Base-by-base conservation (phyloP, 2,888 invertebrate species). In the Lutraria lutraria region DNA sequence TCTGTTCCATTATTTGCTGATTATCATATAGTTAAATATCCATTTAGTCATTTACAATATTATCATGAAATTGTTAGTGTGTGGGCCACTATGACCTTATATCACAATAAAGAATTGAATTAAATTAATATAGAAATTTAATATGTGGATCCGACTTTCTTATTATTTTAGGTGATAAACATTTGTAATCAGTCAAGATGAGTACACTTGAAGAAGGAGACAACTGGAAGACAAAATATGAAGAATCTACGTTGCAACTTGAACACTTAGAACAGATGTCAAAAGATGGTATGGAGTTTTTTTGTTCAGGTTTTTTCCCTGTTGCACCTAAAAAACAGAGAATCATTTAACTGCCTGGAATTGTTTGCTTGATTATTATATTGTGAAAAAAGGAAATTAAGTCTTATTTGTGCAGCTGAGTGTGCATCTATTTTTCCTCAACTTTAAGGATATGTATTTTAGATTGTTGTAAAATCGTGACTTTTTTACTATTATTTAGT, bases 281-380 rank as follows among this genome's bases (percentile, higher is more conserved):
- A 3, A 89, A 89, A 82, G 89, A 87, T 89, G 89, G 89, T 89
- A 85, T 34, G 76, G n/a, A 63, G 10, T 6, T 63, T 60, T 60
- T 54, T 16, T 31, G 16, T 85, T n/a, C 16, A 19, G 10, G 34
- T 53, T 21, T 52, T 52, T 81, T 13, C 10, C 4, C 16, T 25
- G 15, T 16, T 80, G 8, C 16, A 43, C 21, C 0, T 21, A 4
- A 80, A 43, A n/a, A 53, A 10, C 21, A 12, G 6, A 3, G 54
- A 10, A 29, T 4, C 43, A 43, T 43, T 43, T 43, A 43, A 43
- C 43, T 43, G 8, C 2, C 43, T 43, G 43, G 43, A 43, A 43
- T 43, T 4, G 43, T 43, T 43, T 43, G 43, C 43, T 4, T 43
- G 43, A 43, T 43, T 2, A 43, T 8, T 4, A 43, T 43, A 43